Evolutionary conservation across 2,888 invertebrate genomes (phyloP).

Genomic region (Galerucella nymphaeae): DNA sequence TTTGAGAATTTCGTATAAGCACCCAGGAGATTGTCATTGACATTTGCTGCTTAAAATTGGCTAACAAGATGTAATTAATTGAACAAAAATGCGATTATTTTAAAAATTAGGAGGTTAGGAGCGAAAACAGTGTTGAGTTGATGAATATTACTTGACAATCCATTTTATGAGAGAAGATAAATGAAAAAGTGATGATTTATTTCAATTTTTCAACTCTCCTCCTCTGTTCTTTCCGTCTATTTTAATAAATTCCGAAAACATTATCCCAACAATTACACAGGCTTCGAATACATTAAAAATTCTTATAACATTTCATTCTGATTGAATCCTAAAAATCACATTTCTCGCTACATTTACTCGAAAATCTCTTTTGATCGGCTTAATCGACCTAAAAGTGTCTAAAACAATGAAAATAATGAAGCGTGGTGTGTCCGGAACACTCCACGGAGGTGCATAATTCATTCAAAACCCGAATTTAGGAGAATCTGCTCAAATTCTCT

Average conservation of each 20-base stretch:
- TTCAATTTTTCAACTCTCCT: no score
- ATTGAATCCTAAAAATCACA: conserved; percentile 18
- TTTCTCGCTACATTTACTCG: conserved; percentile 27
- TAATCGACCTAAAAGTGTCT: conserved; percentile 27
- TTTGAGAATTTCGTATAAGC: no score
- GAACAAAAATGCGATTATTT: no score
- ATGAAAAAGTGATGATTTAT: no score
- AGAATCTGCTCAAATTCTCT: conserved; percentile 51
- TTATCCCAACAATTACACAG: not conserved
- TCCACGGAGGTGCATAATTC: conserved; percentile 45
- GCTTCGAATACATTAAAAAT: not conserved
- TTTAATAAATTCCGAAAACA: no score
- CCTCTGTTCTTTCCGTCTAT: no score
- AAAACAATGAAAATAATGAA: conserved; percentile 38
- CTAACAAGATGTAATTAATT: no score
- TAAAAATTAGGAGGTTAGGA: no score
- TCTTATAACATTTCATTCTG: not conserved
- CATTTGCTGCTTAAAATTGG: no score
- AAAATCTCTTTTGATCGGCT: conserved; percentile 24
- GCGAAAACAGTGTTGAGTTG: no score
- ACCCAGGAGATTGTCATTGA: no score
- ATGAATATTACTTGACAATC: not conserved
- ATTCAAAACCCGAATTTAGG: conserved; percentile 50
- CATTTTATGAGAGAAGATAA: no score
- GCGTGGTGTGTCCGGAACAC: conserved; percentile 36